phyloP scores from a whole-genome alignment of 2,888 invertebrate genomes.

The Gryllus longicercus region DNA sequence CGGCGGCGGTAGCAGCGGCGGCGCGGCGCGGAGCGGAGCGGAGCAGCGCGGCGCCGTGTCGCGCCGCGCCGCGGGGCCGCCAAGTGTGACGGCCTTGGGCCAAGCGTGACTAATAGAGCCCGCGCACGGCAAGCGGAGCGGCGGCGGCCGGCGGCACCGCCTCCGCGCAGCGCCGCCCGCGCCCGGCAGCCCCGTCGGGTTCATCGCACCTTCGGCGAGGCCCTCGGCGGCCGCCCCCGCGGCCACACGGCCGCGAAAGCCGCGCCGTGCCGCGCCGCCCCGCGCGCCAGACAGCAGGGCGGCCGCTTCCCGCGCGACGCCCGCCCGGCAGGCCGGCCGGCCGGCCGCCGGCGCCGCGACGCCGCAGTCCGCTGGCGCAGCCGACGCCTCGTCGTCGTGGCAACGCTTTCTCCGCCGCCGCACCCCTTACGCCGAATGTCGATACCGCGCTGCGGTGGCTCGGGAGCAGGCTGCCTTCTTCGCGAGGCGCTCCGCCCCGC shows the following conservation, averaged over 20 bases:
- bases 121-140: neutral
- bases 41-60: neutral
- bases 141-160: neutral
- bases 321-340: neutral
- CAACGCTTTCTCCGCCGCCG: conserved; percentile 4
- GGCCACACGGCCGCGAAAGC: neutral
- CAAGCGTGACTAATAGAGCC: conserved; percentile 23
- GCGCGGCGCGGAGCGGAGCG: neutral
- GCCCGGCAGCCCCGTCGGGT: neutral
- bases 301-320: neutral
- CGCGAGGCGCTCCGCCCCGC: neutral
- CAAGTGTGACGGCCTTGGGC: conserved; percentile 25
- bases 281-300: neutral
- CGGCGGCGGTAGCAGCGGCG: neutral
- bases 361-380: conserved; percentile 20
- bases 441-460: neutral
- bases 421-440: neutral
- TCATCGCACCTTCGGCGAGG: neutral
- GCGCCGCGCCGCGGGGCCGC: conserved; percentile 3
- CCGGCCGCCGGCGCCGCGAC: neutral
- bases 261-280: neutral
- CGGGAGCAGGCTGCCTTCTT: neutral
- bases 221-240: neutral
- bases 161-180: neutral
- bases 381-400: conserved; percentile 4